Conservation (phyloP, 2,888 invertebrate genomes). For the Tachina grossa region DNA sequence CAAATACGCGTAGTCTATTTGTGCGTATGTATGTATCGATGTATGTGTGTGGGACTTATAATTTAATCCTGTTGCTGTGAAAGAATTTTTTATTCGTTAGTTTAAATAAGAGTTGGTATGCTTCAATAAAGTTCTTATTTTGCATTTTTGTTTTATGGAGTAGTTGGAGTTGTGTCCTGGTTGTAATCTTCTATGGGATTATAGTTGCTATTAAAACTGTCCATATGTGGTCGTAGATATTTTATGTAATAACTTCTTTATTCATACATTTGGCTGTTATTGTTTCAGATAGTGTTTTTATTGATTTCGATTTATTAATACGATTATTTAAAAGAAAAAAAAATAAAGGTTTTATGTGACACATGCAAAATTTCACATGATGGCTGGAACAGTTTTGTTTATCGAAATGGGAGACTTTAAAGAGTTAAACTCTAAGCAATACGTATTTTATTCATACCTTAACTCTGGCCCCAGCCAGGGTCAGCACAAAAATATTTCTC, state of each 20-base stretch:
- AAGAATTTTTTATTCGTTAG: conserved; percentile 17
- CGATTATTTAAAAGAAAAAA: conserved; percentile 8
- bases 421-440: too few relatives aligned
- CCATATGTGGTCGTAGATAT: conserved; percentile 37
- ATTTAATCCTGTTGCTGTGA: conserved; percentile 45
- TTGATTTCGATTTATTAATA: conserved; percentile 29
- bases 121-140: conserved; percentile 40
- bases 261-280: conserved; percentile 35
- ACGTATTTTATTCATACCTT: too few relatives aligned
- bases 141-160: conserved; percentile 24
- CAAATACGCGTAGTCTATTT: conserved; percentile 1
- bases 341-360: neutral
- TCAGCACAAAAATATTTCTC: too few relatives aligned
- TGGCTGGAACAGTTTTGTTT: neutral
- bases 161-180: conserved; percentile 36
- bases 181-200: conserved; percentile 64
- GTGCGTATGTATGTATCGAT: conserved; percentile 8
- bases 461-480: too few relatives aligned
- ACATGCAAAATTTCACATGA: conserved; percentile 29
- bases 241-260: conserved; percentile 34
- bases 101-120: neutral
- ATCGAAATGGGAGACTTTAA: neutral
- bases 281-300: neutral
- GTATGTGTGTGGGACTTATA: conserved; percentile 16
- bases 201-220: conserved; percentile 52